Evolutionary conservation across 2,113 vertebrate species (phyloP), one percentile per base, ranked within the genome.

Genomic region (Barnardius zonarius): DNA sequence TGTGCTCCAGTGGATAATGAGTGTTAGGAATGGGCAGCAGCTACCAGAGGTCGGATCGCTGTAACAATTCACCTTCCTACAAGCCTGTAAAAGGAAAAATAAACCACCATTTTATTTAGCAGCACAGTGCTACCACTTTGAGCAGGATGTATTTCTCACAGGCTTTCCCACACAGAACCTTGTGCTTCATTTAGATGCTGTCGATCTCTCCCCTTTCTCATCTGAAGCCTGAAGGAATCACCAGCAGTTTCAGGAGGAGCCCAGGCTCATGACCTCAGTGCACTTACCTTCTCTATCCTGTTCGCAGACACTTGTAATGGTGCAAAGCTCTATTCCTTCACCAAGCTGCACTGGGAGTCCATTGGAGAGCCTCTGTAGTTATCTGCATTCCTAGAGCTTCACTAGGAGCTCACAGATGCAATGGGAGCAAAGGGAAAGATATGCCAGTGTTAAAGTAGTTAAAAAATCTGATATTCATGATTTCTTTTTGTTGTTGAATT

Each of bases 241-340:
- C 37, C 77, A 35, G 39, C 18, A 31, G 33, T 19, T 35, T 10
- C 41, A 41, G 77, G 44, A 69, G 25, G 24, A 27, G 35, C 31
- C 48, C 48, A 22, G 81, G n/a, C 48, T 92, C 18, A 2, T 37
- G 46, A 43, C 31, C 35, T 30, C 55, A 13, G 39, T 3, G 46
- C 55, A 2, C 6, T 62, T 69, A 28, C 7, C 74, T 75, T 62
- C 61, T 67, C 46, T 28, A 13, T 69, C 37, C 31, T 48, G 27
- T 24, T 85, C 20, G 13, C 23, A 51, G 12, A 30, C 28, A 3
- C 13, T 7, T 20, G 25, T 18, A 7, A 5, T 0, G 6, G 43
- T 43, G 62, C 15, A 37, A 20, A 70, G 51, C 31, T 76, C 86
- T 79, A 17, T 28, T 52, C 52, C 39, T 19, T 37, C n/a, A 0